Conservation (phyloP, 2,797 vertebrate genomes). For the Anomalospiza imberbis region DNA sequence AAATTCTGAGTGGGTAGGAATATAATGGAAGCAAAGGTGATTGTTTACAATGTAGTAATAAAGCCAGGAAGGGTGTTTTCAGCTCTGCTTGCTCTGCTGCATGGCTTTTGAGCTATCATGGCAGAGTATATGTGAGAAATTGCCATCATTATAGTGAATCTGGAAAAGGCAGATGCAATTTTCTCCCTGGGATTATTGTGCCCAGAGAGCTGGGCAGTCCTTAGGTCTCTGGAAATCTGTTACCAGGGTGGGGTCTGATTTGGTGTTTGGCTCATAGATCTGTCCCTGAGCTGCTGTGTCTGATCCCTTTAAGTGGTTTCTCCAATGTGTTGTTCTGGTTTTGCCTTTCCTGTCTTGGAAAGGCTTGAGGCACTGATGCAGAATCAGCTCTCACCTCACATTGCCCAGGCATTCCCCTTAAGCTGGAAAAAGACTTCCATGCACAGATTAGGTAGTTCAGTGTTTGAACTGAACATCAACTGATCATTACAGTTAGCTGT, state of each 20-base stretch:
- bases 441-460: neutral
- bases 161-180: neutral
- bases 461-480: too few species aligned
- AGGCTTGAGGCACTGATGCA: neutral
- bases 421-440: neutral
- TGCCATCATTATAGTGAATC: neutral
- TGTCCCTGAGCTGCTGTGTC: neutral
- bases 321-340: neutral
- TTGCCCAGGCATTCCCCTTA: neutral
- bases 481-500: too few species aligned
- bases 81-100: neutral
- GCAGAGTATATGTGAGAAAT: neutral
- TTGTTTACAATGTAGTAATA: neutral
- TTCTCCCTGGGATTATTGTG: neutral
- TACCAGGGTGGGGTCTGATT: neutral
- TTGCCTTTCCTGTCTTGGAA: neutral
- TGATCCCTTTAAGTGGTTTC: neutral
- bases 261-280: neutral
- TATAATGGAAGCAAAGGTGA: neutral
- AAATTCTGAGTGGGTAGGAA: neutral
- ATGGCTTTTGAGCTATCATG: neutral
- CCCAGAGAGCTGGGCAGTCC: neutral
- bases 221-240: neutral
- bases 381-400: neutral
- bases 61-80: neutral